Percentiles rank a stretch among this genome's conserved stretches.
phyloP scores from a whole-genome alignment of 2,797 vertebrate species.

The Hoplostethus mediterraneus region DNA sequence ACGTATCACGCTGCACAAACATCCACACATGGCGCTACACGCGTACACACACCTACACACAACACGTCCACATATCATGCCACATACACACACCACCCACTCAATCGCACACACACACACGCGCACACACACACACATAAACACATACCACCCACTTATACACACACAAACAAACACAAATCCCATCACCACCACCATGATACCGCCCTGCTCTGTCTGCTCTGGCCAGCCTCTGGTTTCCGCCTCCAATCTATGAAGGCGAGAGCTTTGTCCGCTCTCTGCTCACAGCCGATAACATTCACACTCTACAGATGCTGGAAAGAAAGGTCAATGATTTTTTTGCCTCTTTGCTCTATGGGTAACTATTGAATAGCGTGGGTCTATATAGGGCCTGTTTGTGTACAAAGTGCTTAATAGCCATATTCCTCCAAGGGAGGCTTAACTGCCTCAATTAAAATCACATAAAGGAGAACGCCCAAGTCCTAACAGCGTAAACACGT shows the following conservation, averaged over 20 bases:
- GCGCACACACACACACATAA: background rate
- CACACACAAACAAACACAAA: constrained; percentile 1
- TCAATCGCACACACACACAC: background rate
- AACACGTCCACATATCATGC: background rate
- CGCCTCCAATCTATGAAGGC: constrained; percentile 46
- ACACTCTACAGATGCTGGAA: constrained; percentile 41
- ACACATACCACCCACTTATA: background rate
- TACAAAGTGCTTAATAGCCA: constrained; percentile 56
- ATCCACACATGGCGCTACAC: background rate
- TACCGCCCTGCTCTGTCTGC: constrained; percentile 18
- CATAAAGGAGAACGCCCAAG: constrained; percentile 60
- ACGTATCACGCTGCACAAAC: background rate
- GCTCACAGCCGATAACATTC: constrained; percentile 74
- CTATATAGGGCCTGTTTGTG: constrained; percentile 46
- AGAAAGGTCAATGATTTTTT: constrained; percentile 59
- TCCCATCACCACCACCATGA: background rate
- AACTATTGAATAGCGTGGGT: constrained; percentile 39
- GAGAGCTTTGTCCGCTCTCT: constrained; percentile 50
- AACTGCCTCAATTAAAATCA: constrained; percentile 75
- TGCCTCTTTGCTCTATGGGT: constrained; percentile 17
- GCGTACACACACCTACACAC: background rate
- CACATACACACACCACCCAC: no score
- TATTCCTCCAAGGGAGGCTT: constrained; percentile 62
- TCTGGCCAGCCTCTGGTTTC: constrained; percentile 42
- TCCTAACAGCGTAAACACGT: constrained; percentile 56